These are phyloP conservation scores for Macropus fuliginosus DNA, from an alignment of 2,797 vertebrate species.

Conservation along the genomic window DNA sequence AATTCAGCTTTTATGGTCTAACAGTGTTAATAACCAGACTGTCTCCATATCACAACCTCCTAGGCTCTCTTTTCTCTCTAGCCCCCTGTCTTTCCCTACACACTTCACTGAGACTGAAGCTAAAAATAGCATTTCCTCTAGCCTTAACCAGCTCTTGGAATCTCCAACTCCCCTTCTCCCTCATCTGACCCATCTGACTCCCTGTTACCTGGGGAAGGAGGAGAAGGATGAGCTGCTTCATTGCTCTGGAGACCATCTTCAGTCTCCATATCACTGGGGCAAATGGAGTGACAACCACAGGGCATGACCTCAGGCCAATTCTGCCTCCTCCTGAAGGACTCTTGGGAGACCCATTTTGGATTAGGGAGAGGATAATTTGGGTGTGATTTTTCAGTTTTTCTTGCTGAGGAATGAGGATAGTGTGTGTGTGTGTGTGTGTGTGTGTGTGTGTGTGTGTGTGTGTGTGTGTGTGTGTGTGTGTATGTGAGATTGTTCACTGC, in stretches of 20 bases:
- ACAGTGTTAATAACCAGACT: slow-evolving; percentile 26
- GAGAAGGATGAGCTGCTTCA: slow-evolving; percentile 31
- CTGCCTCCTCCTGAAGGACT: slow-evolving; percentile 16
- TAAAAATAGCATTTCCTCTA: slow-evolving; percentile 78
- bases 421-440: background rate
- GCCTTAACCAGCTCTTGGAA: slow-evolving; percentile 50
- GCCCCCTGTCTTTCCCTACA: slow-evolving; percentile 41
- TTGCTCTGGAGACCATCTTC: slow-evolving; percentile 12
- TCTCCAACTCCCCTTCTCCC: slow-evolving; percentile 65
- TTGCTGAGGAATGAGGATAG: background rate
- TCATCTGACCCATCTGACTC: slow-evolving; percentile 57
- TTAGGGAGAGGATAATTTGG: slow-evolving; percentile 25
- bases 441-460: background rate
- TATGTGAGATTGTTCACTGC: background rate
- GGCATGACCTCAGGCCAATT: slow-evolving; percentile 13
- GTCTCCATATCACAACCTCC: background rate
- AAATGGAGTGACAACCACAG: background rate
- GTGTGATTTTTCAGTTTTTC: background rate
- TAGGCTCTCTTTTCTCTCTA: slow-evolving; percentile 41
- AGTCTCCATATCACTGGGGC: background rate
- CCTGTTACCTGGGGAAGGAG: slow-evolving; percentile 42
- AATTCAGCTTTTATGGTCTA: slow-evolving; percentile 38
- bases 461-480: background rate
- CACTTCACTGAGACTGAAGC: slow-evolving; percentile 60
- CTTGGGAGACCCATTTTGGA: background rate